Evolutionary conservation across 2,888 invertebrate species (phyloP), one percentile per base, ranked within the genome.

Genomic region (Sepiola atlantica): DNA sequence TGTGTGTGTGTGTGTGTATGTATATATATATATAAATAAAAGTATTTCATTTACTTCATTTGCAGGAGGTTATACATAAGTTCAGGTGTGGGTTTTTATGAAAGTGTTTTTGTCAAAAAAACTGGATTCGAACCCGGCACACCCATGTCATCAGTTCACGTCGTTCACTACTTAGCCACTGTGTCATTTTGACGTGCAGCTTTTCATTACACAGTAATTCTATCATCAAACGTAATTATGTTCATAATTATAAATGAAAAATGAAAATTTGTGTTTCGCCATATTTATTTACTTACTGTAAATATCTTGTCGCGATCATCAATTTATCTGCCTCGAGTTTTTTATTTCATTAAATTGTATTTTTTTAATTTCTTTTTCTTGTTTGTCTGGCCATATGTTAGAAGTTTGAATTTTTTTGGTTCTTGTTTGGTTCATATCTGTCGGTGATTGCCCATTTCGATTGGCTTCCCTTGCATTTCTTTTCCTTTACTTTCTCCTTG

Each of bases 181-280:
- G n/a, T n/a, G n/a, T n/a, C n/a, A n/a, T 45, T 4, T 45, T 45
- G 45, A 45, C 45, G 45, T 45, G 45, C 45, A 45, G 45, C 4
- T 45, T 45, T 77, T 77, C n/a, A 77, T n/a, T n/a, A 18, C 77
- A 18, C n/a, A 32, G 16, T n/a, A 77, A 32, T 77, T 77, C n/a
- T n/a, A 77, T 77, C 77, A 77, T n/a, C 77, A 77, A 77, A 77
- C 77, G 14, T 16, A 77, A 77, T 77, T 77, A 77, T 77, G n/a
- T 32, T 77, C n/a, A 77, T 77, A 77, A 77, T 77, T n/a, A 77
- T 77, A 77, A 77, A 77, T 77, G n/a, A 77, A 3, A 77, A 77
- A 77, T 77, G 77, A 77, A 77, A 77, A 77, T 77, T 77, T 77
- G n/a, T 77, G 77, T 77, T 77, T 77, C 77, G 32, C n/a, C n/a